Evolutionary conservation across 2,888 invertebrate genomes (phyloP).

Genomic region (Netelia melanura): DNA sequence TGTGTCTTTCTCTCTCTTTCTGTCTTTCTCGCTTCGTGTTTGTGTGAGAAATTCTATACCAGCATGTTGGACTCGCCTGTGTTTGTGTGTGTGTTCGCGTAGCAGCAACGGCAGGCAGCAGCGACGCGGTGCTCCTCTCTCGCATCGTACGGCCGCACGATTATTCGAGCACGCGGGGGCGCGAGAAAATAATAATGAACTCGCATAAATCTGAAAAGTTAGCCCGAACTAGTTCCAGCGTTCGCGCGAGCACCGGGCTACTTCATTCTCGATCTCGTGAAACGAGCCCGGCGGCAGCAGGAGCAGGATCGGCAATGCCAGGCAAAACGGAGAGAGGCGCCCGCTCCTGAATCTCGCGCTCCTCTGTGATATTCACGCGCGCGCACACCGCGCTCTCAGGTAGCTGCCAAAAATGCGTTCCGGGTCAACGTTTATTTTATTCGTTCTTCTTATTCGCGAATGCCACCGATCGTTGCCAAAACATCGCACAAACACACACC

Average conservation of each 20-base stretch:
- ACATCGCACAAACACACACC: constrained; percentile 2
- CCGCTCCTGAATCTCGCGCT: constrained; percentile 15
- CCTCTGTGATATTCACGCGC: constrained; percentile 28
- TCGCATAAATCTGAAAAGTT: constrained; percentile 84
- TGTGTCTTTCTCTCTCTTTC: not conserved
- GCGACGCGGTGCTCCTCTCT: constrained; percentile 39
- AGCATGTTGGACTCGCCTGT: not conserved
- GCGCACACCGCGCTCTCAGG: constrained; percentile 50
- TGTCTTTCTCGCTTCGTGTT: not conserved
- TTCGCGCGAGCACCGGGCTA: constrained; percentile 68
- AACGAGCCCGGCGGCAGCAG: constrained; percentile 71
- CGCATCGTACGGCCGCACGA: constrained; percentile 52
- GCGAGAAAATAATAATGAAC: constrained; percentile 84
- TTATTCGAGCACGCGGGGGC: constrained; percentile 68
- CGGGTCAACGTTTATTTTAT: constrained; percentile 67
- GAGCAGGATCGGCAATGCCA: constrained; percentile 57
- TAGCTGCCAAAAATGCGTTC: constrained; percentile 71
- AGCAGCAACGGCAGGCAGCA: not conserved
- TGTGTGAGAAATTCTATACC: not conserved
- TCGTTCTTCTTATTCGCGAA: constrained; percentile 45
- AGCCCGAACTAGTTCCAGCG: constrained; percentile 79
- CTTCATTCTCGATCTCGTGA: constrained; percentile 77
- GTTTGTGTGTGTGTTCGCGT: not conserved
- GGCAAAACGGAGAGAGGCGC: constrained; percentile 12
- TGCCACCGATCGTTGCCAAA: constrained; percentile 18